Conservation (phyloP, 1,140 invertebrate genomes). For the Sogatella furcifera region DNA sequence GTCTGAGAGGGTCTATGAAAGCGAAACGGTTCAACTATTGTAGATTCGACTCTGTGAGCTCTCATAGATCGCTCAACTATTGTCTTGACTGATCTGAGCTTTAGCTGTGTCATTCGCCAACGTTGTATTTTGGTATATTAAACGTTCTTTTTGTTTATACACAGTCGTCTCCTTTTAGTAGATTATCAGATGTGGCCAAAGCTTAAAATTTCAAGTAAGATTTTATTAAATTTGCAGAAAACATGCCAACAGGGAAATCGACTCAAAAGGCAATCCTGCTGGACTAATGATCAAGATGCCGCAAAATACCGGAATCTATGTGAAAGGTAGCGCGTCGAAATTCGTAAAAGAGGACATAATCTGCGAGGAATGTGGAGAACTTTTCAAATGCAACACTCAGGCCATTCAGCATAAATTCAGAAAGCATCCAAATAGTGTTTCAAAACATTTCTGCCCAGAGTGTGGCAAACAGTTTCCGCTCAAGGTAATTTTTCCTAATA, state of each 20-base stretch:
- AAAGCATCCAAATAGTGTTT: slow-evolving; percentile 46
- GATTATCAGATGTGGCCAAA: no score
- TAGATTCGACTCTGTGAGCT: no score
- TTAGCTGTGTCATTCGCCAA: no score
- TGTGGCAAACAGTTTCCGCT: slow-evolving; percentile 58
- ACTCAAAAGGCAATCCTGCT: slow-evolving; percentile 30
- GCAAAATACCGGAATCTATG: slow-evolving; percentile 20
- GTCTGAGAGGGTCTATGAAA: no score
- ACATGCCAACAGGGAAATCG: slow-evolving; percentile 42
- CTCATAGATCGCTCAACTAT: no score
- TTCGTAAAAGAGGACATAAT: slow-evolving; percentile 13
- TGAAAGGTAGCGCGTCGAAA: slow-evolving; percentile 20
- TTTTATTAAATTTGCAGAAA: slow-evolving; percentile 28
- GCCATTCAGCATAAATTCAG: slow-evolving; percentile 57
- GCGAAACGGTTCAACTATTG: no score
- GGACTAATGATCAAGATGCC: slow-evolving; percentile 22
- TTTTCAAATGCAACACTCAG: slow-evolving; percentile 46
- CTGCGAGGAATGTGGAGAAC: slow-evolving; percentile 47
- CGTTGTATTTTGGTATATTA: no score
- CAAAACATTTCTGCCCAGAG: slow-evolving; percentile 51
- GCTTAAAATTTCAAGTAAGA: no score
- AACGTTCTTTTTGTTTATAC: no score
- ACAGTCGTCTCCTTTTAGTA: no score
- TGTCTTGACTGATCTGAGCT: no score
- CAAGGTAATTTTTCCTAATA: slow-evolving; percentile 36